Base-by-base conservation (phyloP, 2,888 invertebrate genomes). In the Leptinotarsa haldemani region DNA sequence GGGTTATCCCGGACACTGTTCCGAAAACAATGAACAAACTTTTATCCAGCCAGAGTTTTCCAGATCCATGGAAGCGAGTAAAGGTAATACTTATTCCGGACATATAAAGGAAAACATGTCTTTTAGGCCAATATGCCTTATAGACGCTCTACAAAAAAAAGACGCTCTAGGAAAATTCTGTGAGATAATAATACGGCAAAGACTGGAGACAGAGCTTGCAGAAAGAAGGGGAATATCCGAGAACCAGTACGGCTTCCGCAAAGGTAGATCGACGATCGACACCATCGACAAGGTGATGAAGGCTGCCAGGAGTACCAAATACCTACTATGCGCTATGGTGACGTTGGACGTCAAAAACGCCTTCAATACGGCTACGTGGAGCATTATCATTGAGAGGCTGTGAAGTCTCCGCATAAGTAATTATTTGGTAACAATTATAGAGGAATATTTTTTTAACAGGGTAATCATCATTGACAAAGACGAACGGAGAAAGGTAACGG, bases 231-330 rank as follows among this genome's bases (percentile, higher is more conserved):
- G 50, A 5, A 4, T 67, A 16, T 67, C 67, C 9, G 16, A 48
- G 1, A 48, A 50, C 16, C 66, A 67, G 18, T 22, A 40, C 25
- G 52, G 66, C 7, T 67, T 67, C 25, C 4, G 67, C 4, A 67
- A 67, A 67, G 50, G 67, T 16, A 48, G 20, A 15, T 50, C 52
- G 4, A 66, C 66, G 3, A 47, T 66, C 2, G 18, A 20, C 2
- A 52, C 67, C 13, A 25, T 52, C 5, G 67, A 67, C 20, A 67
- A 65, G 20, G 65, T 67, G 48, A 15, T 67, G 25, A 50, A 48
- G 18, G 4, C 9, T 4, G 52, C 18, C 1, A 22, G 3, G 9
- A 18, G 20, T 20, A 16, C 16, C 48, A 0, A 48, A 16, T 48
- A 48, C 48, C 48, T 3, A 13, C 48, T 48, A 13, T 48, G 48